Percentiles rank a stretch among this genome's conserved stretches.
Conservation (phyloP, 53 echinoderm and acorn worm genomes). For the Paracentrotus lividus region DNA sequence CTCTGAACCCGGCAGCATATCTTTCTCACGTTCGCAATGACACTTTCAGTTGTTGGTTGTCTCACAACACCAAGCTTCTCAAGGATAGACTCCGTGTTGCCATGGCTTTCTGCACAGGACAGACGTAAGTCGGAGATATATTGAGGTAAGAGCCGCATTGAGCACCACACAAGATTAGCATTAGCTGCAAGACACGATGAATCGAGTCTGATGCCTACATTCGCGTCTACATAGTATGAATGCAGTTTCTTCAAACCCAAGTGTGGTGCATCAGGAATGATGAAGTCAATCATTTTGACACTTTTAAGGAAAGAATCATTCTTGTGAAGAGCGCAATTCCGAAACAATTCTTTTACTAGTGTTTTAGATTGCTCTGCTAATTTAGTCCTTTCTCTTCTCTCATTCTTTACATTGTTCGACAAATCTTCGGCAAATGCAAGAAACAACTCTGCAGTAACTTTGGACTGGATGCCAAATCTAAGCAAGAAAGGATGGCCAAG, state of each 20-base stretch:
- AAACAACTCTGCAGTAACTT: neutral
- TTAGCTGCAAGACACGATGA: neutral
- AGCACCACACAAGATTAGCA: neutral
- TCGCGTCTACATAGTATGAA: neutral
- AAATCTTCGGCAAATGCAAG: neutral
- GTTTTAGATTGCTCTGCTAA: neutral
- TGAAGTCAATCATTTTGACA: neutral
- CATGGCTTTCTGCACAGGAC: neutral
- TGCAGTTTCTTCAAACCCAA: neutral
- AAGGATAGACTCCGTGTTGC: too few species aligned
- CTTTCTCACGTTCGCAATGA: conserved; percentile 1
- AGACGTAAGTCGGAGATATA: neutral
- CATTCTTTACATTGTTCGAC: neutral
- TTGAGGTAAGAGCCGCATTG: neutral
- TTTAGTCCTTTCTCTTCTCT: neutral
- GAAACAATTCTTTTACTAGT: neutral
- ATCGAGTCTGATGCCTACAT: neutral
- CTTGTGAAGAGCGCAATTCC: neutral
- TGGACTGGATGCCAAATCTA: neutral
- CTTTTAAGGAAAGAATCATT: neutral
- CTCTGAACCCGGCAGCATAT: neutral
- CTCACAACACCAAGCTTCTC: neutral
- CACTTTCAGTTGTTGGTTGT: neutral
- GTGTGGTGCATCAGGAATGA: neutral
- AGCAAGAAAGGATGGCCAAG: neutral